Conservation (phyloP, 2,888 invertebrate species). For the Noctua janthina region DNA sequence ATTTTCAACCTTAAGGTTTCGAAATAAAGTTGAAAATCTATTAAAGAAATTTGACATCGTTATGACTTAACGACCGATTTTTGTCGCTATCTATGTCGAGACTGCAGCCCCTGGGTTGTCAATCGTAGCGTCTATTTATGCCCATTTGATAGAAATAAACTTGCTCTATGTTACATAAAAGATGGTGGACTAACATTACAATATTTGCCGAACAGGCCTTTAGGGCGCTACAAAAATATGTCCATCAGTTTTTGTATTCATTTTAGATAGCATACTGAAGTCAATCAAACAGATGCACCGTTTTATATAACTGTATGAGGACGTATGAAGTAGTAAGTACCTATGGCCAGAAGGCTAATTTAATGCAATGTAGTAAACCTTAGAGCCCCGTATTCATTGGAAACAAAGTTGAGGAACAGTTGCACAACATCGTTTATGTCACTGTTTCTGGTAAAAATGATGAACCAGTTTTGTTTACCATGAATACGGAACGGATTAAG, state of each 20-base stretch:
- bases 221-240: not conserved
- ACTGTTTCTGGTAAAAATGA: not conserved
- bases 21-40: too few relatives aligned
- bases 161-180: not conserved
- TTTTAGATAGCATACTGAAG: not conserved
- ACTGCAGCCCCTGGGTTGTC: too few relatives aligned
- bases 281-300: not conserved
- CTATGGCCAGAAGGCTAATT: not conserved
- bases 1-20: too few relatives aligned
- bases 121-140: too few relatives aligned
- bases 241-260: not conserved
- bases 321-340: not conserved
- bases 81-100: too few relatives aligned
- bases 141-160: too few relatives aligned
- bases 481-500: constrained; percentile 41
- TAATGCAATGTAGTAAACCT: constrained; percentile 20
- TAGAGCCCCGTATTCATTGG: constrained; percentile 48
- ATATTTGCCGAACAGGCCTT: not conserved
- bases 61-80: too few relatives aligned
- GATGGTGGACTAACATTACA: too few relatives aligned
- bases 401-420: constrained; percentile 55
- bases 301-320: not conserved
- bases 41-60: too few relatives aligned
- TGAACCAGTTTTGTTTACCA: constrained; percentile 31
- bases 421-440: not conserved